Conservation (phyloP, 2,113 vertebrate species). For the Silurus asotus region DNA sequence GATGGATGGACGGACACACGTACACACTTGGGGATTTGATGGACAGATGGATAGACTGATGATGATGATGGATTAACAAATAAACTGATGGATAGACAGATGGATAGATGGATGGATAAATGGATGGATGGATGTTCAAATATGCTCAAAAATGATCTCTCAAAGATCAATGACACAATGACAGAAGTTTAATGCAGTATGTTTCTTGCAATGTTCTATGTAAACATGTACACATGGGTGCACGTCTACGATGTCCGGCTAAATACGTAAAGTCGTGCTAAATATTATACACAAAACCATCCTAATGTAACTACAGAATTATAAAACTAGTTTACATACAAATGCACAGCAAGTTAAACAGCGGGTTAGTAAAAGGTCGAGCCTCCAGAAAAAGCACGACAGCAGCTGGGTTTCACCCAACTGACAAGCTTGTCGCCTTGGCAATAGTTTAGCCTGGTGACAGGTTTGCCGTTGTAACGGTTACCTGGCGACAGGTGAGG, state of each 20-base stretch:
- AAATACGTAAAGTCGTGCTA: not conserved
- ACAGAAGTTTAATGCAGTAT: not conserved
- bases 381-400: slow-evolving; percentile 31
- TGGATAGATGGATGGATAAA: too few relatives aligned
- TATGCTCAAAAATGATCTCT: not conserved
- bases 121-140: not conserved
- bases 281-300: not conserved
- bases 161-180: not conserved
- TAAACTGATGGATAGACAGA: not conserved
- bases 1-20: too few relatives aligned
- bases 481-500: slow-evolving; percentile 57
- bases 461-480: slow-evolving; percentile 45
- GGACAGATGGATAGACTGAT: too few relatives aligned
- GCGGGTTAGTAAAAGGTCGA: slow-evolving; percentile 40
- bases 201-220: not conserved
- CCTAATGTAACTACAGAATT: not conserved
- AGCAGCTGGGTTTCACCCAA: slow-evolving; percentile 37
- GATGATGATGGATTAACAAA: not conserved
- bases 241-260: not conserved
- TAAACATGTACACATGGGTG: not conserved
- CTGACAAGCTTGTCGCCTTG: slow-evolving; percentile 43
- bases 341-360: not conserved
- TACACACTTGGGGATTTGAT: too few relatives aligned
- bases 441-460: slow-evolving; percentile 45
- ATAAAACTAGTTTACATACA: not conserved